Evolutionary conservation across 92 coral and sea anemone genomes (phyloP), one percentile per base, ranked within the genome.

Genomic region (Zoanthus gigantus): DNA sequence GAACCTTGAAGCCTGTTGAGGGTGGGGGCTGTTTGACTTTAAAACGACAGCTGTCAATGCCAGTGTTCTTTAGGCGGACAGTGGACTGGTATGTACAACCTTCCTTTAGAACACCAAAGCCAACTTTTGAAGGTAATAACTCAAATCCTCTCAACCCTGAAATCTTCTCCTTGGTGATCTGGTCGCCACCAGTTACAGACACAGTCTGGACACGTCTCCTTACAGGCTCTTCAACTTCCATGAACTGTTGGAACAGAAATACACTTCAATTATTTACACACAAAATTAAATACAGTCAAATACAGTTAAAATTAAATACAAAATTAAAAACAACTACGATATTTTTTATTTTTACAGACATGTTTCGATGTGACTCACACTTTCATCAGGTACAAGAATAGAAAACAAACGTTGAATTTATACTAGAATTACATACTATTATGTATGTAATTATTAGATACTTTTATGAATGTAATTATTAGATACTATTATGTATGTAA

Each of bases 11-110:
- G 30, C 99, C 99, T 28, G 99, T 97, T 5, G 98, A 95, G 23
- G 96, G 98, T 2, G 99, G 99, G 5, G 99, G 99, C 66, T 97
- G 99, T 45, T 93, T 94, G 84, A 97, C 78, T 72, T 95, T 97
- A 71, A 86, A 97, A 52, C 99, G 91, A 47, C 98, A 95, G 91
- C 98, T 97, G 69, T 97, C 99, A 30, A 97, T 93, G 2, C 99
- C 99, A 18, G 94, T 91, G 77, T 97, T 97, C 90, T 95, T 97
- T 45, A 97, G 90, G 11, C 88, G 81, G 32, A 93, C 99, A 16
- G 90, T 89, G 83, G 86, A 87, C 6, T 92, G 85, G 88, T 97
- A 97, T 6, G 98, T 95, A 31, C 98, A 93, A 15, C 99, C 99
- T 82, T 97, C 99, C 90, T 93, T 95, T 63, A 97, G 86, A 2